Conservation (phyloP, 1,140 invertebrate genomes). For the Cardiocondyla obscurior region DNA sequence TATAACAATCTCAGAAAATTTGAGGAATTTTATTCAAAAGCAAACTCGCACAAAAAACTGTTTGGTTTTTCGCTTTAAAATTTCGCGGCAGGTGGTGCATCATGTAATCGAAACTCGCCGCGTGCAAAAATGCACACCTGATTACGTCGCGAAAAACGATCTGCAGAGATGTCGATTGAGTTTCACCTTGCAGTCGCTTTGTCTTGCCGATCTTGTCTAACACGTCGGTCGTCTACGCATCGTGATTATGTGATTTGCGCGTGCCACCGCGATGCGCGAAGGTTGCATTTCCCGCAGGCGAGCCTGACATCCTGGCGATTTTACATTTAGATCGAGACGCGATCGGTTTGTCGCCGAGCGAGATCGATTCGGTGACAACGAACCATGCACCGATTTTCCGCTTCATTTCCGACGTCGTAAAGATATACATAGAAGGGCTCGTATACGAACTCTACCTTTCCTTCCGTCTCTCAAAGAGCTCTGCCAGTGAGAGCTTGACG, state of each 20-base stretch:
- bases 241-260: constrained; percentile 5
- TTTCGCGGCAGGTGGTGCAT: not conserved
- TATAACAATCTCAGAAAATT: not conserved
- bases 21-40: not conserved
- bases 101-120: not conserved
- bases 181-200: not conserved
- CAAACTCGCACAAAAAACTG: not conserved
- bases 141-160: not conserved
- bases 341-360: not conserved
- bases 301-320: not conserved
- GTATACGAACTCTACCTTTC: constrained; percentile 21
- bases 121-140: not conserved
- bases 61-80: not conserved
- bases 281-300: not conserved
- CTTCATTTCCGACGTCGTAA: not conserved
- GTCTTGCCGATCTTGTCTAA: not conserved
- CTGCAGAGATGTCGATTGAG: not conserved
- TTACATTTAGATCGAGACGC: constrained; percentile 42
- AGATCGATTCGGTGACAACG: not conserved
- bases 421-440: not conserved
- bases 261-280: not conserved
- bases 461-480: not conserved
- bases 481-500: constrained; percentile 15
- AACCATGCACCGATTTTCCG: not conserved
- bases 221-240: not conserved